These are phyloP conservation scores for Neodiprion lecontei DNA, from an alignment of 1,140 invertebrate species.

Conservation along the genomic window DNA sequence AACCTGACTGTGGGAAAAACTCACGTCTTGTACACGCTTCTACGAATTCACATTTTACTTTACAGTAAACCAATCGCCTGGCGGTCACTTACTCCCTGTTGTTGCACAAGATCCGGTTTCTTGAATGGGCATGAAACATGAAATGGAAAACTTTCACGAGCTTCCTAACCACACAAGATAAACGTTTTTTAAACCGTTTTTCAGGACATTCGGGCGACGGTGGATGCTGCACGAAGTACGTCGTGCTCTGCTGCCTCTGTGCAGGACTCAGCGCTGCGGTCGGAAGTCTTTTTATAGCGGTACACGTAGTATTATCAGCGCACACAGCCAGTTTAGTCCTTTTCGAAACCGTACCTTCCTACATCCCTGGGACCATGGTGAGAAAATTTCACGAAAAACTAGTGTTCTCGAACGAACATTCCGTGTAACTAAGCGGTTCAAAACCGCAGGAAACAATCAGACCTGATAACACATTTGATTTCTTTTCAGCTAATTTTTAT, in stretches of 20 bases:
- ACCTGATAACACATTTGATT: background rate
- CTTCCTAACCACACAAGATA: background rate
- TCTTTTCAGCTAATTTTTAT: conserved; percentile 79
- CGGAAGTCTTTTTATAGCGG: conserved; percentile 76
- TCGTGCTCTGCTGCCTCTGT: conserved; percentile 77
- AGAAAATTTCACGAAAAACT: conserved; percentile 34
- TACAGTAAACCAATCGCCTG: too few relatives aligned
- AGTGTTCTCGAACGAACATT: too few relatives aligned
- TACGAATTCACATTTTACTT: too few relatives aligned
- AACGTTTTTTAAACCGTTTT: background rate
- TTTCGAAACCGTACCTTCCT: conserved; percentile 85
- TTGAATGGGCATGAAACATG: too few relatives aligned
- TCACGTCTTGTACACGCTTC: too few relatives aligned
- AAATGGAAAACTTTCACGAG: too few relatives aligned
- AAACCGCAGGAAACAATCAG: too few relatives aligned
- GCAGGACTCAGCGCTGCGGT: conserved; percentile 75
- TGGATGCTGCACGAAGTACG: conserved; percentile 70
- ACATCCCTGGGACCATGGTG: conserved; percentile 81
- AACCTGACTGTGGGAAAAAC: too few relatives aligned
- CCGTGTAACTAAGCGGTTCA: background rate
- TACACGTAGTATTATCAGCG: conserved; percentile 78
- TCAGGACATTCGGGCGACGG: conserved; percentile 48
- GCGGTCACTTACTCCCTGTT: too few relatives aligned
- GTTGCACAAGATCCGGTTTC: too few relatives aligned
- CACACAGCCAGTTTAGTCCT: conserved; percentile 82